These are phyloP conservation scores for Alcis repandata DNA, from an alignment of 2,888 invertebrate species.

Conservation along the genomic window DNA sequence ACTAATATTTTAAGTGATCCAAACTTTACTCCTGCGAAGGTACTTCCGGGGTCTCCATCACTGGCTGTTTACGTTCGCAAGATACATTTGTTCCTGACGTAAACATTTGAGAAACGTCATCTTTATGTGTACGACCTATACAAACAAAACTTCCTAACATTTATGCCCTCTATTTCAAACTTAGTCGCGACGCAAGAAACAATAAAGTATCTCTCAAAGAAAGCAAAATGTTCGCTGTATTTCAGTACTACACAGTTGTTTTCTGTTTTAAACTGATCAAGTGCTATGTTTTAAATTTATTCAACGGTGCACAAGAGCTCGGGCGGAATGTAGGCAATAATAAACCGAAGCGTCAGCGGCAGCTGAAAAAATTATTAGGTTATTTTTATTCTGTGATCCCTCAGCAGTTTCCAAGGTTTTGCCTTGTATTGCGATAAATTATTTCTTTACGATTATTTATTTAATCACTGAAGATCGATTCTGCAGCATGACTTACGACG, in stretches of 20 bases:
- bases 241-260: constrained; percentile 4
- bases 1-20: constrained; percentile 19
- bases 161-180: constrained; percentile 10
- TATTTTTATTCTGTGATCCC: background rate
- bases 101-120: constrained; percentile 21
- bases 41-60: constrained; percentile 1
- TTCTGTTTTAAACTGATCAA: background rate
- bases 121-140: background rate
- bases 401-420: background rate
- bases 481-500: too few species aligned
- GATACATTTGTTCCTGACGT: constrained; percentile 16
- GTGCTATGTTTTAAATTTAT: background rate
- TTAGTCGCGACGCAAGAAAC: background rate
- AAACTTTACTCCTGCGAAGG: constrained; percentile 16
- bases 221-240: background rate
- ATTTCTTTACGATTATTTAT: too few species aligned
- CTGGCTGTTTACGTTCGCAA: constrained; percentile 18
- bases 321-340: background rate
- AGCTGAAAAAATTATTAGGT: background rate
- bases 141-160: background rate
- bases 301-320: background rate
- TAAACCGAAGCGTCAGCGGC: background rate
- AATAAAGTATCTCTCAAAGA: too few species aligned
- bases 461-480: too few species aligned
- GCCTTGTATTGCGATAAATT: too few species aligned